Percentiles rank a stretch among this genome's conserved stretches.
Evolutionary conservation across 2,797 vertebrate genomes (phyloP).

Genomic region (Caiman crocodilus): DNA sequence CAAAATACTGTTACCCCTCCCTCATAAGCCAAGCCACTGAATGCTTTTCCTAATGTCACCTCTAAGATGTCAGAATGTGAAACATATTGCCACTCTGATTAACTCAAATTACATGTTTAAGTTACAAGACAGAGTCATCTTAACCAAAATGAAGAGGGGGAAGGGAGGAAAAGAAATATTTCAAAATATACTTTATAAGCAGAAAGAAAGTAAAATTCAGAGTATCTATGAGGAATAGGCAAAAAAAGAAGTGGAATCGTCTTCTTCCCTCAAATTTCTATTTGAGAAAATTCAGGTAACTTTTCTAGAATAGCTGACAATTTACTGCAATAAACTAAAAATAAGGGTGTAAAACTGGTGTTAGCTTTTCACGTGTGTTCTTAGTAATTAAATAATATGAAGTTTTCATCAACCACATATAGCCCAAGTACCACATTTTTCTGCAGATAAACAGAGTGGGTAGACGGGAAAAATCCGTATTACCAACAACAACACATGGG

Average conservation of each 20-base stretch:
- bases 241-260: neutral
- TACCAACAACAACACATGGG: too few species aligned
- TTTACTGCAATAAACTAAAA: too few species aligned
- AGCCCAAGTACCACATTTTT: too few species aligned
- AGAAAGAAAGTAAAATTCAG: neutral
- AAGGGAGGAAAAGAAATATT: neutral
- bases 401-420: too few species aligned
- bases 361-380: too few species aligned
- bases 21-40: neutral
- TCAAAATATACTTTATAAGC: neutral
- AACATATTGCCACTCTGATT: fast-evolving
- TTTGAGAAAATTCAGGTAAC: too few species aligned
- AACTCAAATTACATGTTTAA: neutral
- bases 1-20: neutral
- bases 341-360: too few species aligned
- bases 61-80: neutral
- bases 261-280: too few species aligned
- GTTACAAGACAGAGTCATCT: neutral
- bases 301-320: too few species aligned
- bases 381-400: too few species aligned
- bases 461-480: too few species aligned
- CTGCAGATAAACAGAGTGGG: too few species aligned
- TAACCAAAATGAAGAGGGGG: fast-evolving
- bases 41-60: neutral
- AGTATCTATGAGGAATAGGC: neutral